Conservation (phyloP, 2,888 invertebrate species). For the Axea sp. region DNA sequence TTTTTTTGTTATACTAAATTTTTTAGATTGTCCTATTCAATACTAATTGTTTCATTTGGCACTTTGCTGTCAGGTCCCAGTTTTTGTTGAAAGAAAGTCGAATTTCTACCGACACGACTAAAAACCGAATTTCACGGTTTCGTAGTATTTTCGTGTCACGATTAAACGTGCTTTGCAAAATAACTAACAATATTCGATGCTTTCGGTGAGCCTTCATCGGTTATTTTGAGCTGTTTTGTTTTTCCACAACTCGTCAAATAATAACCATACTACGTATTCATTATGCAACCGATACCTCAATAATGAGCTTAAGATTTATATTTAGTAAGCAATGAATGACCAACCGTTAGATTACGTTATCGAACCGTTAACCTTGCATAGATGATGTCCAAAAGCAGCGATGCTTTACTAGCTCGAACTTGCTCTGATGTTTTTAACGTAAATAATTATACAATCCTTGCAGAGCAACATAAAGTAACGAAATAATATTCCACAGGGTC, state of each 20-base stretch:
- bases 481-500: constrained; percentile 36
- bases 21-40: background rate
- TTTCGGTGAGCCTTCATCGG: too few relatives aligned
- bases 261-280: constrained; percentile 10
- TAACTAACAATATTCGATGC: constrained; percentile 1
- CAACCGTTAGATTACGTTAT: constrained; percentile 37
- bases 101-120: constrained; percentile 41
- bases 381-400: constrained; percentile 25
- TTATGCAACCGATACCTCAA: constrained; percentile 24
- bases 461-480: constrained; percentile 19
- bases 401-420: constrained; percentile 2
- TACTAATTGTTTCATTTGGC: constrained; percentile 25
- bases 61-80: constrained; percentile 6
- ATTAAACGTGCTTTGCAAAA: constrained; percentile 44
- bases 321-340: constrained; percentile 39
- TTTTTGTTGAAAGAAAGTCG: constrained; percentile 50
- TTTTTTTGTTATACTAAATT: too few relatives aligned
- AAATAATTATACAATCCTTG: constrained; percentile 23
- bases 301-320: constrained; percentile 45
- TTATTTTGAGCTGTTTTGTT: too few relatives aligned
- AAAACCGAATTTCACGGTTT: constrained; percentile 38
- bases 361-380: constrained; percentile 34
- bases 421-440: constrained; percentile 22
- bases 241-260: too few relatives aligned
- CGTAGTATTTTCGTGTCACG: constrained; percentile 39